These are phyloP conservation scores for Macrotis lagotis DNA, from an alignment of 2,113 vertebrate genomes.

Conservation along the genomic window DNA sequence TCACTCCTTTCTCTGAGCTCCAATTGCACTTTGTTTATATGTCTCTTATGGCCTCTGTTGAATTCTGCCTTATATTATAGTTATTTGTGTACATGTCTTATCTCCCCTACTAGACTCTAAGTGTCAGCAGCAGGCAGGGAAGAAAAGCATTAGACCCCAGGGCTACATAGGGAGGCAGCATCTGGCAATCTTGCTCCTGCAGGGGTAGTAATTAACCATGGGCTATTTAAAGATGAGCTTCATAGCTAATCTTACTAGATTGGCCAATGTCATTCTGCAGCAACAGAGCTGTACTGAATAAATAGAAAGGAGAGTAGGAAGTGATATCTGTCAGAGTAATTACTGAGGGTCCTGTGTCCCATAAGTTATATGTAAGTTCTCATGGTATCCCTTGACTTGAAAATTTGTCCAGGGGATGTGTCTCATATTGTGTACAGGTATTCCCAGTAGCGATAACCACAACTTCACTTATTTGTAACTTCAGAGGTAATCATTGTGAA, in stretches of 20 bases:
- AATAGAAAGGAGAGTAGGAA: background rate
- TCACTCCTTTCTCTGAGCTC: background rate
- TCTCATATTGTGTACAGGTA: background rate
- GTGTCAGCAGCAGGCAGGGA: background rate
- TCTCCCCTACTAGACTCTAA: background rate
- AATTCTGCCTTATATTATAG: background rate
- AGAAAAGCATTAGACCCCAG: background rate
- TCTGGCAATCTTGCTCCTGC: conserved; percentile 1
- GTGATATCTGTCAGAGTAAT: background rate
- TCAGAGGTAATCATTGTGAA: background rate
- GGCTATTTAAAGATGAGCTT: background rate
- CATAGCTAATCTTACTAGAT: background rate
- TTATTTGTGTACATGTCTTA: conserved; percentile 1
- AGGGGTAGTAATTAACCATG: background rate
- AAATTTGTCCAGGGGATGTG: background rate
- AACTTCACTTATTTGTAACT: background rate
- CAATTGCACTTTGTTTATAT: background rate
- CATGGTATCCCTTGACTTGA: background rate
- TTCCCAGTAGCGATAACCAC: background rate
- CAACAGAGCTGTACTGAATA: background rate
- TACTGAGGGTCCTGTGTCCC: background rate
- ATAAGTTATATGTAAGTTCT: background rate
- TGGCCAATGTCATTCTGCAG: background rate
- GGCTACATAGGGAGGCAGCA: background rate
- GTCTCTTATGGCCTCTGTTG: background rate